A percentile compares a stretch with the other conserved stretches of the same genome.
These are phyloP conservation scores for Pachyramphus minor DNA, from an alignment of 2,113 vertebrate genomes.

Conservation along the genomic window DNA sequence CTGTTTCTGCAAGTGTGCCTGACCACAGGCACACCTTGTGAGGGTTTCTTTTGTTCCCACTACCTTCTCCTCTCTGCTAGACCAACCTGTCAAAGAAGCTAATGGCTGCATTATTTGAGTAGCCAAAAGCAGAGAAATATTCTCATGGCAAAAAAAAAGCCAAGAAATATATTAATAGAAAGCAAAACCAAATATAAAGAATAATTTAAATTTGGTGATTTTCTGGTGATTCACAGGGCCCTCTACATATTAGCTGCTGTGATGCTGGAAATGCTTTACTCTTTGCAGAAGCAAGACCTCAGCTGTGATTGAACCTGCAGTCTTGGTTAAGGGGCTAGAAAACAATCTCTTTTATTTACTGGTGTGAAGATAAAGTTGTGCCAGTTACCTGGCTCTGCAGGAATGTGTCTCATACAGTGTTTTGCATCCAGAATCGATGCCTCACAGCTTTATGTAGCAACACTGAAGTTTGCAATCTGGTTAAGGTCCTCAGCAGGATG, in stretches of 20 bases:
- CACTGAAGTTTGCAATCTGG: neutral
- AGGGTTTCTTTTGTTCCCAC: neutral
- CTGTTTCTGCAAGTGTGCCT: neutral
- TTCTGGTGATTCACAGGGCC: neutral
- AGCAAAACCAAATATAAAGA: neutral
- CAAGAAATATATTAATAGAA: neutral
- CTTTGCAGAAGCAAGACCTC: neutral
- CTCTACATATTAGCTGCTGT: neutral
- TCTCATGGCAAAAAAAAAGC: neutral
- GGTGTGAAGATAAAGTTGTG: rapidly evolving
- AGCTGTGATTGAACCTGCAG: neutral
- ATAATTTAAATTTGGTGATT: neutral
- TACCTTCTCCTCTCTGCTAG: neutral
- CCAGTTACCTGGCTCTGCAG: neutral
- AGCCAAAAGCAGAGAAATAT: neutral
- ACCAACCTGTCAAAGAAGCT: neutral
- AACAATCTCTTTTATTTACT: neutral
- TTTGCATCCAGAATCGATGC: neutral
- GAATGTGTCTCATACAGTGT: rapidly evolving
- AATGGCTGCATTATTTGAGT: neutral
- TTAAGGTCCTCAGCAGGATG: neutral
- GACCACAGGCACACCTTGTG: too few species aligned
- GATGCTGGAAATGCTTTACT: neutral
- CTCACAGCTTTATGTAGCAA: rapidly evolving
- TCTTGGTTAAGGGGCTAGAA: neutral